Evolutionary conservation across 2,888 invertebrate genomes (phyloP), one percentile per base, ranked within the genome.

Genomic region (Scaptomyza tumidula): DNA sequence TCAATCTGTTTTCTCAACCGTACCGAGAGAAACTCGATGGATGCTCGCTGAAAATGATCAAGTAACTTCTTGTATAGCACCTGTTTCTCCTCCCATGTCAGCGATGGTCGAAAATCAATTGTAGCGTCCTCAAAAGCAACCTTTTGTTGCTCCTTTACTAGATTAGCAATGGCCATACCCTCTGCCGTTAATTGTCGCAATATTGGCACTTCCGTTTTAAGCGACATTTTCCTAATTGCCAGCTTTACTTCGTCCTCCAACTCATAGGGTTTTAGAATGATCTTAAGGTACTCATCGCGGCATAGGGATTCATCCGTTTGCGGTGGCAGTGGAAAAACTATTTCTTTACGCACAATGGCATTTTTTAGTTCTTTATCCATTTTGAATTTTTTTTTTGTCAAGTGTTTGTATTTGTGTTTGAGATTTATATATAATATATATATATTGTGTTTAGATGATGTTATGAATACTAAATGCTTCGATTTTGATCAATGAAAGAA

Each of bases 11-110:
- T 69, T 1, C 16, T 45, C 35, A 80, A 10, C 0, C 75, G 35
- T 4, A 72, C 63, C 11, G 53, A 37, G 0, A 84, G 48, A n/a
- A 71, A 84, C 13, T 78, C 58, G 6, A 80, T 16, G 11, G 85
- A 44, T 1, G 70, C 64, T n/a, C 61, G 75, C 11, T 80, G 78
- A 10, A 68, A 72, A 14, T 57, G 13, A 3, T n/a, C 14, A 2
- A 46, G 16, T 0, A 45, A 55, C 0, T 9, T 10, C 31, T 27
- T 14, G 6, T 57, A 14, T 0, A 63, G 24, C 2, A 16, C 1
- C 19, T 27, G 6, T 5, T 61, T 24, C 27, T 64, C 54, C 0
- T 24, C 56, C 1, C 6, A 3, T 3, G 69, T 37, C 2, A 73
- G 43, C 14, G 48, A 41, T 6, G 16, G 7, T 9, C 35, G 64